These are phyloP conservation scores for Chrysomela aeneicollis DNA, from an alignment of 2,888 invertebrate species.

Conservation along the genomic window DNA sequence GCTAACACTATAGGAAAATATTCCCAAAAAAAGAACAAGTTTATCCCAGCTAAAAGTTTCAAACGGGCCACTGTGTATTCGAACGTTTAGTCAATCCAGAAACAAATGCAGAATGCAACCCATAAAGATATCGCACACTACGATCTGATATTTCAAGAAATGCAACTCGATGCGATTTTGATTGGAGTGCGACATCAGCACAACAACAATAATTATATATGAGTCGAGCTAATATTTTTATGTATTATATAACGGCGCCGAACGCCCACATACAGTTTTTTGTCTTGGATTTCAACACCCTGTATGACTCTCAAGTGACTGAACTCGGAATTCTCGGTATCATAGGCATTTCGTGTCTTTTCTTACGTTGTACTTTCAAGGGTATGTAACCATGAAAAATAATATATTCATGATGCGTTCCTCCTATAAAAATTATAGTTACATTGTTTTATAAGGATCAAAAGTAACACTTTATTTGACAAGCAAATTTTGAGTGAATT, in stretches of 20 bases:
- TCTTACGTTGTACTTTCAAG: not conserved
- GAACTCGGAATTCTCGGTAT: constrained; percentile 4
- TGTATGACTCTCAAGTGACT: constrained; percentile 21
- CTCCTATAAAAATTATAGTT: not conserved
- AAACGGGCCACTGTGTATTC: too few relatives aligned
- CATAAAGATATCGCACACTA: constrained; percentile 21
- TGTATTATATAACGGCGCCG: constrained; percentile 41
- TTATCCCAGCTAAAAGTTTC: too few relatives aligned
- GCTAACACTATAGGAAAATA: too few relatives aligned
- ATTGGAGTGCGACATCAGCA: constrained; percentile 37
- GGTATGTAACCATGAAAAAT: not conserved
- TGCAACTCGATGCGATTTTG: constrained; percentile 36
- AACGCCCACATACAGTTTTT: constrained; percentile 37
- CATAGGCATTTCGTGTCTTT: not conserved
- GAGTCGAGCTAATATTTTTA: constrained; percentile 29
- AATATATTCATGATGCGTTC: not conserved
- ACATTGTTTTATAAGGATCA: too few relatives aligned
- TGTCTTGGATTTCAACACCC: constrained; percentile 21
- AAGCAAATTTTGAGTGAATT: too few relatives aligned
- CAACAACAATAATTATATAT: constrained; percentile 28
- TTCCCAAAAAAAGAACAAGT: too few relatives aligned
- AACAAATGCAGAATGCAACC: constrained; percentile 30
- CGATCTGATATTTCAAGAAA: constrained; percentile 36
- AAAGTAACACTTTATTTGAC: too few relatives aligned
- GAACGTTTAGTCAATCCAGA: not conserved